phyloP scores from a whole-genome alignment of 2,888 invertebrate genomes.

The Agelastica alni region DNA sequence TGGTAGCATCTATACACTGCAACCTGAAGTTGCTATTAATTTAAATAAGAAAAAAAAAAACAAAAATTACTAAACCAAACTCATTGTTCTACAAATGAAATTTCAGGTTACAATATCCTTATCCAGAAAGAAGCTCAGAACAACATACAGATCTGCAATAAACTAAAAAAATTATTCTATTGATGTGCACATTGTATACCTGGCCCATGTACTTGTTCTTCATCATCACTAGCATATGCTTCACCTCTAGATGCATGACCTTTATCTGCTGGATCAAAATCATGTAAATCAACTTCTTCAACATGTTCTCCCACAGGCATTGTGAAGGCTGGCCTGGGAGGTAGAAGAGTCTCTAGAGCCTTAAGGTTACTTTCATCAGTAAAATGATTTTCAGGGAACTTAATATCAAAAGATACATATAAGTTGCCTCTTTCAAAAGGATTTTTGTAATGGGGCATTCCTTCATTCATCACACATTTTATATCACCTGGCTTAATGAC shows the following conservation, averaged over 20 bases:
- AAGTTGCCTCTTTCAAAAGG: slow-evolving; percentile 87
- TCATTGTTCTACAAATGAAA: slow-evolving; percentile 33
- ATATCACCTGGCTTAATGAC: slow-evolving; percentile 82
- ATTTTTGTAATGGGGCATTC: slow-evolving; percentile 87
- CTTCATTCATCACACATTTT: slow-evolving; percentile 80
- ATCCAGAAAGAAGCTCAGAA: slow-evolving; percentile 56
- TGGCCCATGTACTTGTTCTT: slow-evolving; percentile 63
- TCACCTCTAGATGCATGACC: slow-evolving; percentile 63
- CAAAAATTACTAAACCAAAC: slow-evolving; percentile 26
- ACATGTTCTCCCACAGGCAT: slow-evolving; percentile 81
- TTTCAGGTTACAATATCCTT: slow-evolving; percentile 45
- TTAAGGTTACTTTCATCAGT: slow-evolving; percentile 68
- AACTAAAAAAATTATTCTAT: slow-evolving; percentile 57
- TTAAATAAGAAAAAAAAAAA: slow-evolving; percentile 15
- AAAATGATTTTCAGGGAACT: slow-evolving; percentile 84
- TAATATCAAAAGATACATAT: slow-evolving; percentile 82
- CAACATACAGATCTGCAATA: slow-evolving; percentile 42
- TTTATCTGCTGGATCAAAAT: slow-evolving; percentile 69
- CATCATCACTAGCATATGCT: slow-evolving; percentile 74
- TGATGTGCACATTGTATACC: slow-evolving; percentile 83
- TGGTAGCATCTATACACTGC: slow-evolving; percentile 10
- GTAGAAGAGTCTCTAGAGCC: slow-evolving; percentile 75
- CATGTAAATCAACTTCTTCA: slow-evolving; percentile 82
- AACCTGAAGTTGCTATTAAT: slow-evolving; percentile 23
- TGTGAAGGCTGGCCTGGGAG: slow-evolving; percentile 69